Conservation (phyloP, 2,888 invertebrate species). For the Acheta domesticus region DNA sequence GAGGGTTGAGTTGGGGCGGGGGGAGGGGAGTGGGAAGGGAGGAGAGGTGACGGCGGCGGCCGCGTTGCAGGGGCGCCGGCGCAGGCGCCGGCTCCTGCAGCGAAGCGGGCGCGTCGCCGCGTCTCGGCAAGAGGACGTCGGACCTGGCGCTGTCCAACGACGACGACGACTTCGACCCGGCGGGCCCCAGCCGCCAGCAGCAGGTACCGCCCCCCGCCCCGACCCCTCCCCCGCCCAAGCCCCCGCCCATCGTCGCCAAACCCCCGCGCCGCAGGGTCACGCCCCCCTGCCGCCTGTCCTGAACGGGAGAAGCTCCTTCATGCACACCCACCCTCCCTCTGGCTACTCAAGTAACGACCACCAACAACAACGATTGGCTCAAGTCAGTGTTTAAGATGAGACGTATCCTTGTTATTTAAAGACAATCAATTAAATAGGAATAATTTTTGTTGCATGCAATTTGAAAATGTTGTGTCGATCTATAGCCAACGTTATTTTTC, state of each 20-base stretch:
- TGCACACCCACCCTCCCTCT: too few relatives aligned
- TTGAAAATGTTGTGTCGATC: too few relatives aligned
- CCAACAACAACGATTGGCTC: too few relatives aligned
- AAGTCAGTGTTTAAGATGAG: too few relatives aligned
- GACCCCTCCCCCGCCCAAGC: slow-evolving; percentile 12
- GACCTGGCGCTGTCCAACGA: slow-evolving; percentile 51
- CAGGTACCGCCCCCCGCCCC: not conserved
- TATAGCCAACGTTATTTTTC: too few relatives aligned
- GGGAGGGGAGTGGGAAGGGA: too few relatives aligned
- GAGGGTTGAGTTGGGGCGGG: too few relatives aligned
- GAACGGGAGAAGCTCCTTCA: too few relatives aligned
- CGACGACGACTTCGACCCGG: slow-evolving; percentile 48
- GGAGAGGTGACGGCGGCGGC: not conserved
- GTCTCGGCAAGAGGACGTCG: slow-evolving; percentile 44
- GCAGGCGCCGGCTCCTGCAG: slow-evolving; percentile 27
- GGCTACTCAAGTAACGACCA: too few relatives aligned
- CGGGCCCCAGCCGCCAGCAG: slow-evolving; percentile 28
- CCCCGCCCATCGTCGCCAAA: not conserved
- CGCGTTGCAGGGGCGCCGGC: not conserved
- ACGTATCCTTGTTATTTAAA: too few relatives aligned
- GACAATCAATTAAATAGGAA: too few relatives aligned
- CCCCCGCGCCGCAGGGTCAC: not conserved
- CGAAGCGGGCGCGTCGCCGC: slow-evolving; percentile 31
- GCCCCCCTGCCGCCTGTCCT: not conserved
- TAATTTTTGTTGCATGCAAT: too few relatives aligned